These are phyloP conservation scores for Syngnathus scovelli DNA, from an alignment of 2,113 vertebrate species.

Conservation along the genomic window DNA sequence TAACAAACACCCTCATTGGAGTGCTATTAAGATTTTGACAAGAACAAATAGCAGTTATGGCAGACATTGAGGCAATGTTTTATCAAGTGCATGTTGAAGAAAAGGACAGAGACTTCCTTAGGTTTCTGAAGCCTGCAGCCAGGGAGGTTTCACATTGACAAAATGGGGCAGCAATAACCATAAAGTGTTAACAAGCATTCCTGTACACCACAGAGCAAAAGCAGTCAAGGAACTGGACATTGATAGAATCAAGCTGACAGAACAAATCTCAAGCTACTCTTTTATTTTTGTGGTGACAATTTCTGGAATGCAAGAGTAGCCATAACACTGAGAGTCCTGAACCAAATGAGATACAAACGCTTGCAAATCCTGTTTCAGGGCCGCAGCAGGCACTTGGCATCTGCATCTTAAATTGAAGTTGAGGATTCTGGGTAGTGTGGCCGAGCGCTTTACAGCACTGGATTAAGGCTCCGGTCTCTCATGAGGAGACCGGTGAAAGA, in stretches of 20 bases:
- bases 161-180: not conserved
- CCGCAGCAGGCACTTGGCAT: no score
- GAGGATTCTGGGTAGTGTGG: no score
- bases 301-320: no score
- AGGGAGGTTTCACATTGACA: not conserved
- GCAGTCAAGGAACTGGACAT: not conserved
- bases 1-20: not conserved
- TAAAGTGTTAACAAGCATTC: not conserved
- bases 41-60: not conserved
- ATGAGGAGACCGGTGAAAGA: no score
- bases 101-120: not conserved
- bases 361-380: no score
- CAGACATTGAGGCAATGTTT: not conserved
- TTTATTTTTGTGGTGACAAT: no score
- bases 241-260: not conserved
- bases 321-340: no score
- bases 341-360: no score
- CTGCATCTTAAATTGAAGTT: no score
- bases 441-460: no score
- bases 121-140: not conserved
- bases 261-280: not conserved
- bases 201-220: not conserved
- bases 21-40: not conserved
- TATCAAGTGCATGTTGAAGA: not conserved
- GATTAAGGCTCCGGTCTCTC: no score